Conservation (phyloP, 2,797 vertebrate genomes). For the Coregonus sp. region DNA sequence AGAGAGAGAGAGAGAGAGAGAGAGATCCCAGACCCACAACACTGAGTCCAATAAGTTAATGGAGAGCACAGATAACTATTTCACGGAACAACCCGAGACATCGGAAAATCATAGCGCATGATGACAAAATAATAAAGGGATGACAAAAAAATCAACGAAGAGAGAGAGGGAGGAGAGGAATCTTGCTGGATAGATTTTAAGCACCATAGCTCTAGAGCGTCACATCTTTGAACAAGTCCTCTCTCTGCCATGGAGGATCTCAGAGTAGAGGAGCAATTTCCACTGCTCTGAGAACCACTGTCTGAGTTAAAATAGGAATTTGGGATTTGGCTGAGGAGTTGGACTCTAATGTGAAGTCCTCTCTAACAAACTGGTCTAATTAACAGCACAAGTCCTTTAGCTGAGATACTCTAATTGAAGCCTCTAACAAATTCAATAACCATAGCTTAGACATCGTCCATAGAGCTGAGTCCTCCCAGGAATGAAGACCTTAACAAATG, state of each 20-base stretch:
- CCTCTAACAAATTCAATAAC: too few relatives aligned
- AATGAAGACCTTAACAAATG: conserved; percentile 80
- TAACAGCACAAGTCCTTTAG: conserved; percentile 71
- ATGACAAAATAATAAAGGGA: conserved; percentile 73
- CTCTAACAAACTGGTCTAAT: conserved; percentile 75
- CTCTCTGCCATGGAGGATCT: conserved; percentile 30
- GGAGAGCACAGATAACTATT: conserved; percentile 52
- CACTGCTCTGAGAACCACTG: conserved; percentile 47
- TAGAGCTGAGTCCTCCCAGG: conserved; percentile 61
- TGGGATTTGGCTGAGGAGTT: conserved; percentile 58
- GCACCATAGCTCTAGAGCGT: conserved; percentile 54
- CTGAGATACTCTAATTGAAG: too few relatives aligned
- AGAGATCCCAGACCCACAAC: conserved; percentile 25
- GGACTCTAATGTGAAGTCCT: conserved; percentile 60
- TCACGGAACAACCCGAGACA: conserved; percentile 54
- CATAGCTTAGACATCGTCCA: too few relatives aligned
- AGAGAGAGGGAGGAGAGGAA: conserved; percentile 45
- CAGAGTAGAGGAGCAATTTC: conserved; percentile 56
- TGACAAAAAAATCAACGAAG: conserved; percentile 65
- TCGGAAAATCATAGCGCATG: conserved; percentile 64
- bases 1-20: conserved; percentile 31
- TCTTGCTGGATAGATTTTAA: conserved; percentile 62
- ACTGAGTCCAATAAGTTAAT: conserved; percentile 45
- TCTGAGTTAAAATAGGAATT: conserved; percentile 65
- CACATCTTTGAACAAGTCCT: conserved; percentile 62